Base-by-base conservation (phyloP, 2,888 invertebrate genomes). In the Operophtera brumata region DNA sequence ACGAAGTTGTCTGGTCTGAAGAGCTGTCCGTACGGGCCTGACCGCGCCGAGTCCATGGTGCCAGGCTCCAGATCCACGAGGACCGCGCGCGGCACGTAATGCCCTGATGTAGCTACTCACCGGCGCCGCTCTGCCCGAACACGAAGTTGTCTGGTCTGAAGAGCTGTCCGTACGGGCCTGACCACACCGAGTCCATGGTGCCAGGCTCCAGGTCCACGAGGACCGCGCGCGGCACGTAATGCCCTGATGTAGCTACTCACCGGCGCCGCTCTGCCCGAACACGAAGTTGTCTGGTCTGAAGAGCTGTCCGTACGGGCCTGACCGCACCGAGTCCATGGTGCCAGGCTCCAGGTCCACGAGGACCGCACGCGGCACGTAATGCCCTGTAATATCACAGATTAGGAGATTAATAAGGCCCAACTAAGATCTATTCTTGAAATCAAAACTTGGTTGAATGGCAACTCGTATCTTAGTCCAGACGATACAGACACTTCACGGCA, bases 1-100 rank as follows among this genome's bases (percentile, higher is more conserved):
- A 97, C 94, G 82, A 96, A 97, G 88, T 96, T 97, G 77, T 97
- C 96, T 0, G 97, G 97, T 57, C 95, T 87, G 89, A 96, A 97
- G 53, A 96, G 91, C 73, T 94, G 93, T 1, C 96, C 96, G 77
- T 94, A 95, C 1, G 95, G 93, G n/a, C 95, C 94, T 20, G 94
- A 92, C 65, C 96, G 90, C 52, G 96, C 95, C 0, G 94, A 92
- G 81, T 97, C 97, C 96, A 97, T 96, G 32, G 97, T 96, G 1
- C 96, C 96, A 0, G 96, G 96, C 82, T 97, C 97, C 72, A 97
- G 80, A 80, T 97, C 97, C 55, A 97, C 95, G 48, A 97, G 88
- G 25, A 97, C 93, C 0, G 96, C 95, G 12, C 97, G 91, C 0
- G 97, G 97, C 1, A 97, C 96, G 80, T 94, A 97, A 83, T 94